Conservation (phyloP, 2,797 vertebrate genomes). For the Helicolenus hilgendorfi region DNA sequence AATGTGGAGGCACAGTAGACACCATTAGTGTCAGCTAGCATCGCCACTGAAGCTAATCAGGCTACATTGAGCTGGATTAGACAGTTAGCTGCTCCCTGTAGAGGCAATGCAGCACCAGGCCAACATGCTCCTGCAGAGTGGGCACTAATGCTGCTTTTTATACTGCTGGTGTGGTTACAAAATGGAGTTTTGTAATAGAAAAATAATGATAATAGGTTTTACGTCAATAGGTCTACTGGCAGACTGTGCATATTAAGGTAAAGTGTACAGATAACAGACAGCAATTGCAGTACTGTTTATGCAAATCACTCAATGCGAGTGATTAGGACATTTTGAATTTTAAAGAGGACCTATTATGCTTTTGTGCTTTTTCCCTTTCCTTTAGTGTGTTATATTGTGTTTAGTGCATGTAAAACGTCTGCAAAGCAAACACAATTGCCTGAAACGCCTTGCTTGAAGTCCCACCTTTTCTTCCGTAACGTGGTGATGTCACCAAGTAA, state of each 20-base stretch:
- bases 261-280: not conserved
- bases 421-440: too few species aligned
- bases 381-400: too few species aligned
- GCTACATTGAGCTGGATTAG: constrained; percentile 27
- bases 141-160: not conserved
- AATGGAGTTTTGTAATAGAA: too few species aligned
- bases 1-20: not conserved
- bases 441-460: too few species aligned
- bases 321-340: not conserved
- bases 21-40: constrained; percentile 42
- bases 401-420: too few species aligned
- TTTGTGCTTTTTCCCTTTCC: too few species aligned
- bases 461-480: too few species aligned
- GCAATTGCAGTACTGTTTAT: not conserved
- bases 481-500: too few species aligned
- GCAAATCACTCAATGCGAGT: not conserved
- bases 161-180: not conserved
- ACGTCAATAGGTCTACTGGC: too few species aligned
- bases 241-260: not conserved
- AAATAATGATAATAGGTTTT: too few species aligned
- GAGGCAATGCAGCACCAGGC: constrained; percentile 12
- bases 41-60: constrained; percentile 32
- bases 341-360: not conserved
- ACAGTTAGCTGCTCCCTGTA: constrained; percentile 25
- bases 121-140: constrained; percentile 9